These are phyloP conservation scores for Campoletis raptor DNA, from an alignment of 2,888 invertebrate species.

Conservation along the genomic window DNA sequence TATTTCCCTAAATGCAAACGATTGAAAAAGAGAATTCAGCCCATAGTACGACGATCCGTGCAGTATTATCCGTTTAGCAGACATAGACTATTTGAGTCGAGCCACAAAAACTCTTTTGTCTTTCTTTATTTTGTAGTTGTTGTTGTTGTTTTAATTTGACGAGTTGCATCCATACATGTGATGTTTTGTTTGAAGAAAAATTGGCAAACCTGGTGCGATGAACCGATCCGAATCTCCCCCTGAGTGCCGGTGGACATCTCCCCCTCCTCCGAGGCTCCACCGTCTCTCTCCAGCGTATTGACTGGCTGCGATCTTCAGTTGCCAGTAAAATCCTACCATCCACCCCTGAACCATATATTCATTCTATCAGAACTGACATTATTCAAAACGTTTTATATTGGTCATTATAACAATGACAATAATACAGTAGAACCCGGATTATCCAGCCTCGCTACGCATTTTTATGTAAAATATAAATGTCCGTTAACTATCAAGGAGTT, in stretches of 20 bases:
- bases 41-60: constrained; percentile 7
- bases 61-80: constrained; percentile 40
- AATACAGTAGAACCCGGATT: constrained; percentile 32
- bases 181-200: constrained; percentile 71
- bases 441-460: constrained; percentile 15
- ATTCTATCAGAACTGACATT: constrained; percentile 74
- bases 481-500: not conserved
- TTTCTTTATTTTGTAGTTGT: constrained; percentile 16
- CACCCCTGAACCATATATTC: constrained; percentile 82
- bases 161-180: constrained; percentile 53
- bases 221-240: constrained; percentile 92
- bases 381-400: constrained; percentile 56
- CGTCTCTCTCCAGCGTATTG: constrained; percentile 85
- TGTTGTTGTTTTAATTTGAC: constrained; percentile 6
- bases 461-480: not conserved
- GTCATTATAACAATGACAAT: constrained; percentile 18
- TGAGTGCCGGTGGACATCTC: constrained; percentile 89
- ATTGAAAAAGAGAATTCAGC: constrained; percentile 15
- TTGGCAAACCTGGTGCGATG: constrained; percentile 89
- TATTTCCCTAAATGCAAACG: not conserved
- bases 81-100: constrained; percentile 66
- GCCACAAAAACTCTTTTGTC: constrained; percentile 6
- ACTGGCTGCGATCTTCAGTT: constrained; percentile 82
- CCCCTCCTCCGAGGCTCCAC: constrained; percentile 85
- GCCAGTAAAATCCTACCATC: constrained; percentile 84